phyloP scores from a whole-genome alignment of 2,113 vertebrate species.

The Cyprinodon brontotheroides region DNA sequence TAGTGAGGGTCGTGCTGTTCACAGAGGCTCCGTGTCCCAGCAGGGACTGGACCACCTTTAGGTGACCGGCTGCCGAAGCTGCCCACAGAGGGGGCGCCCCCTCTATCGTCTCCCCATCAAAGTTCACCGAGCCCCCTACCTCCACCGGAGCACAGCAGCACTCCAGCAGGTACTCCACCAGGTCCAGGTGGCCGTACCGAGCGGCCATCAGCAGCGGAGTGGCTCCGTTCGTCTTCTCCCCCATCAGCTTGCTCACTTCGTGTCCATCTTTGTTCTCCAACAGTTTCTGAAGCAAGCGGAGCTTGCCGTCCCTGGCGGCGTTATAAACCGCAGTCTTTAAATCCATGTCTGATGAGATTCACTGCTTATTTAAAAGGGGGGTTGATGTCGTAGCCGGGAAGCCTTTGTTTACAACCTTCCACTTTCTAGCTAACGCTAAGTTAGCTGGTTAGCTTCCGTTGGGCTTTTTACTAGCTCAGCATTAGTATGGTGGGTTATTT shows the following conservation, averaged over 20 bases:
- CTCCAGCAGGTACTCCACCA: conserved; percentile 95
- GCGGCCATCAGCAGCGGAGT: conserved; percentile 95
- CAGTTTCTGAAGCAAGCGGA: conserved; percentile 92
- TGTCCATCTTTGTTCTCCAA: conserved; percentile 91
- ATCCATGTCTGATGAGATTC: conserved; percentile 83
- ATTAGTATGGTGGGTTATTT: background rate
- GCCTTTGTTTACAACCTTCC: conserved; percentile 72
- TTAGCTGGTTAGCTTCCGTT: background rate
- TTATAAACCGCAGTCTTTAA: conserved; percentile 98
- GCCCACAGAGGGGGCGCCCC: conserved; percentile 97
- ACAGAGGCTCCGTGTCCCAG: conserved; percentile 94
- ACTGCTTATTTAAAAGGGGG: conserved; percentile 1
- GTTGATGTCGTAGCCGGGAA: conserved; percentile 5
- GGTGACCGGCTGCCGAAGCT: conserved; percentile 92
- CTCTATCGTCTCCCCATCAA: conserved; percentile 97
- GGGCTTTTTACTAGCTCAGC: conserved; percentile 2
- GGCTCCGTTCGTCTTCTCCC: conserved; percentile 94
- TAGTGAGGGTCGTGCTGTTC: conserved; percentile 97
- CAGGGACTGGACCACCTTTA: conserved; percentile 95
- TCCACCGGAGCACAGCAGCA: conserved; percentile 92
- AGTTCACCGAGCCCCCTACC: conserved; percentile 93
- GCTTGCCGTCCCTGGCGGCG: conserved; percentile 97
- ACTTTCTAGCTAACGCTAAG: conserved; percentile 25
- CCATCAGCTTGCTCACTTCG: conserved; percentile 89
- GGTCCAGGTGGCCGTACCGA: conserved; percentile 95